Percentiles rank a stretch among this genome's conserved stretches.
phyloP scores from a whole-genome alignment of 2,888 invertebrate species.

The Caenorhabditis sp. region DNA sequence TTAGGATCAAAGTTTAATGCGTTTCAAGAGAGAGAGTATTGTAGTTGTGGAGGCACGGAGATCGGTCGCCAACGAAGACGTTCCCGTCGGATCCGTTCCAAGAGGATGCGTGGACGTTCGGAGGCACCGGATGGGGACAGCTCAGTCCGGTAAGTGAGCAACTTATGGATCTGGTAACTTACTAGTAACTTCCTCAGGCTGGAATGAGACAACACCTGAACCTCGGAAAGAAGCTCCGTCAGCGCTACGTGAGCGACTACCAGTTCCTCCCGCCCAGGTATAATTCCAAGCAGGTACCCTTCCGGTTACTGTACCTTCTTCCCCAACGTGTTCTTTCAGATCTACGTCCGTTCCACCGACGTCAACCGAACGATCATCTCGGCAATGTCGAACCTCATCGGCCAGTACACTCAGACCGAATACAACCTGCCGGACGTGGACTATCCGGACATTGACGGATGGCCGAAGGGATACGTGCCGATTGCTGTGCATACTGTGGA shows the following conservation, averaged over 20 bases:
- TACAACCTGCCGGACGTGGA: constrained; percentile 66
- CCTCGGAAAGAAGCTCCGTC: constrained; percentile 86
- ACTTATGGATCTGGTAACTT: not conserved
- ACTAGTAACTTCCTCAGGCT: constrained; percentile 5
- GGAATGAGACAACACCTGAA: constrained; percentile 83
- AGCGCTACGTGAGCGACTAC: constrained; percentile 84
- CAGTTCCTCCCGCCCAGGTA: constrained; percentile 82
- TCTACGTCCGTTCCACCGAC: constrained; percentile 86
- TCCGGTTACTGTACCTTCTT: not conserved
- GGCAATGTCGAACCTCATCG: constrained; percentile 76
- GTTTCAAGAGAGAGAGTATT: not conserved
- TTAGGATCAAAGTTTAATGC: not conserved
- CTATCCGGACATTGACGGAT: constrained; percentile 64
- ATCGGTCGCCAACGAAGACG: constrained; percentile 69
- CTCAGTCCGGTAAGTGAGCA: constrained; percentile 62
- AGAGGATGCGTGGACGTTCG: constrained; percentile 65
- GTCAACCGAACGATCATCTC: constrained; percentile 87
- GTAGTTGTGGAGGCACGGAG: constrained; percentile 73
- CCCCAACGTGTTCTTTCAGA: constrained; percentile 80
- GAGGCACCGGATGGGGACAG: constrained; percentile 68
- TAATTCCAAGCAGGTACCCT: constrained; percentile 79
- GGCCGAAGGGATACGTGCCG: constrained; percentile 81
- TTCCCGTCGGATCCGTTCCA: constrained; percentile 60
- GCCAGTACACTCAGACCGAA: constrained; percentile 60
- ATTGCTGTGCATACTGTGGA: constrained; percentile 88